Conservation (phyloP, 2,888 invertebrate genomes). For the Anaspis maculata region DNA sequence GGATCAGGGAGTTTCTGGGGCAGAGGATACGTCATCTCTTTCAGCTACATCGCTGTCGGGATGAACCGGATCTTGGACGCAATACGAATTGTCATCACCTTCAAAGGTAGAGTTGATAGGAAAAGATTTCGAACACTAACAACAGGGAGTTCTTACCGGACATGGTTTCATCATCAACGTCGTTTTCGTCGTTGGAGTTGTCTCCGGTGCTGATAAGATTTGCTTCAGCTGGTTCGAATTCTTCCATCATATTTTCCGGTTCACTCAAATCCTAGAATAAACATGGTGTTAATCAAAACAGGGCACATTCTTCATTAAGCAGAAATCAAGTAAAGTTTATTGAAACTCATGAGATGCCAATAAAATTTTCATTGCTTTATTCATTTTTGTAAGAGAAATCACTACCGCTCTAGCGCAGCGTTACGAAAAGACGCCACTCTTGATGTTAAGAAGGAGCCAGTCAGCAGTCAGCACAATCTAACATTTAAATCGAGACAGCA, state of each 20-base stretch:
- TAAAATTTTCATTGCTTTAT: no score
- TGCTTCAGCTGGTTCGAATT: constrained; percentile 43
- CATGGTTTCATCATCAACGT: constrained; percentile 80
- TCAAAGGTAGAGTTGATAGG: constrained; percentile 1
- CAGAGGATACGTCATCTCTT: constrained; percentile 23
- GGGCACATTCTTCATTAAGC: no score
- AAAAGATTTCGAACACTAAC: constrained; percentile 1
- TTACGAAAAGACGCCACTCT: no score
- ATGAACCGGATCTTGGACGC: constrained; percentile 7
- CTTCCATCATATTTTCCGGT: constrained; percentile 56
- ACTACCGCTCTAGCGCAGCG: no score
- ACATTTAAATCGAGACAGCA: no score
- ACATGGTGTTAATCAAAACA: constrained; percentile 1
- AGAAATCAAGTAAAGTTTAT: neutral
- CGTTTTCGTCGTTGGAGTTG: constrained; percentile 74
- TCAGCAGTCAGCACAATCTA: no score
- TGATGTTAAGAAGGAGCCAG: no score
- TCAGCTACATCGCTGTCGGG: constrained; percentile 28
- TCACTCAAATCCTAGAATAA: constrained; percentile 52
- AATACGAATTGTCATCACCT: constrained; percentile 2
- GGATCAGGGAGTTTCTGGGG: constrained; percentile 15
- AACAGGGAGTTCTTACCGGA: constrained; percentile 56
- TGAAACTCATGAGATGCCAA: no score
- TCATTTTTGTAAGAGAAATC: no score
- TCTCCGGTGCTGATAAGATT: constrained; percentile 52